Percentiles rank a stretch among this genome's conserved stretches.
Evolutionary conservation across 2,797 vertebrate species (phyloP).

Genomic region (Falco cherrug): DNA sequence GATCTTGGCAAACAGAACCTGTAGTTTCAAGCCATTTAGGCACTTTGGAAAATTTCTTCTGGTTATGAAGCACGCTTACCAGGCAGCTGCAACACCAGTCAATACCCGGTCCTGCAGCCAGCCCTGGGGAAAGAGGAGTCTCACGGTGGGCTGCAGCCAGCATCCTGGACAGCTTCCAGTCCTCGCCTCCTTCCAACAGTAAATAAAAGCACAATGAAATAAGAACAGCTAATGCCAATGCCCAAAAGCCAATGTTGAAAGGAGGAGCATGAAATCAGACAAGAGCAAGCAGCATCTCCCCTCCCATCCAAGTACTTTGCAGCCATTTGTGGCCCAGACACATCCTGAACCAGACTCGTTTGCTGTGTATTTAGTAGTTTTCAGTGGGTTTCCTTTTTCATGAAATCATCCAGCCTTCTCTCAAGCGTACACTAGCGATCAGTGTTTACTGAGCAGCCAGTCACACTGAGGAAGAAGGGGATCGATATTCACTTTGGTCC

Average conservation of each 20-base stretch:
- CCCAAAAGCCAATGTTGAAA: neutral
- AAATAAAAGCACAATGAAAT: conserved; percentile 7
- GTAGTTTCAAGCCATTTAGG: neutral
- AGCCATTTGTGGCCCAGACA: neutral
- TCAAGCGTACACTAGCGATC: neutral
- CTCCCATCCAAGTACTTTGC: neutral
- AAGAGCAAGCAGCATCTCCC: neutral
- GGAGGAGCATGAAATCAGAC: neutral
- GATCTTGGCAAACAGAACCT: neutral
- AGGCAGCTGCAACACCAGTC: neutral
- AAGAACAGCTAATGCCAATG: neutral
- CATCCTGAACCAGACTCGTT: neutral
- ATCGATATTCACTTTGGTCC: neutral
- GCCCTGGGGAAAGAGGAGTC: neutral
- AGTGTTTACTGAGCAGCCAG: neutral
- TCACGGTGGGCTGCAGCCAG: neutral
- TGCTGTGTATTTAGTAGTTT: neutral
- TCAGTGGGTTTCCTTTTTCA: neutral
- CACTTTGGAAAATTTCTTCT: neutral
- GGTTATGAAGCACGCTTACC: neutral
- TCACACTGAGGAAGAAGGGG: neutral
- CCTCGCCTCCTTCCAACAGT: neutral
- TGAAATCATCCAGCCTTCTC: neutral
- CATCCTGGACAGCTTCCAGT: neutral
- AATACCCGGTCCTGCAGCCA: neutral